Conservation (phyloP, 2,888 invertebrate genomes). For the Drepanosiphum platanoidis region DNA sequence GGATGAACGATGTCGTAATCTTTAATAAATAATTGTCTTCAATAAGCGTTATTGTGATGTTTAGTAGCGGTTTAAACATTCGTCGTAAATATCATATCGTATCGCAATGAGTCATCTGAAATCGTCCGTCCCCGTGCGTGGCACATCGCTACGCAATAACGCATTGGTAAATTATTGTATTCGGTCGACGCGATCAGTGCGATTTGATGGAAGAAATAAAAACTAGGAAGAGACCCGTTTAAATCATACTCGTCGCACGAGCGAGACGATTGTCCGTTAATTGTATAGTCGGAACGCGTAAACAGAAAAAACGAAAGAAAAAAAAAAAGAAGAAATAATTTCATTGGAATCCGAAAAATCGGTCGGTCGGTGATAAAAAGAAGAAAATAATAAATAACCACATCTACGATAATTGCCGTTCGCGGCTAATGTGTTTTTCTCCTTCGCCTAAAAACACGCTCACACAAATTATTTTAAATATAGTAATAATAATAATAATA, state of each 20-base stretch:
- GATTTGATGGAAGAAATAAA: background rate
- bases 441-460: background rate
- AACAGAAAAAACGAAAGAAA: too few relatives aligned
- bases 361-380: background rate
- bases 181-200: background rate
- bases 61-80: background rate
- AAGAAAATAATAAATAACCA: background rate
- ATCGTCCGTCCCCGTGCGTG: background rate
- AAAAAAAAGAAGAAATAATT: background rate
- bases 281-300: background rate
- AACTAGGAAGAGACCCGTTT: background rate
- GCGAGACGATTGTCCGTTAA: too few relatives aligned
- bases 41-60: conserved; percentile 2
- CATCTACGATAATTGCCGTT: background rate
- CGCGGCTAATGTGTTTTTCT: background rate
- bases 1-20: background rate
- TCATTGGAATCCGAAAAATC: background rate
- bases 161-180: background rate
- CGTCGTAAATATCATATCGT: conserved; percentile 2
- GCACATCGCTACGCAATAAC: background rate
- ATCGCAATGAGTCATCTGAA: conserved; percentile 12
- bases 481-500: background rate
- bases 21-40: conserved; percentile 11
- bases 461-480: background rate
- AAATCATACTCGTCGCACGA: too few relatives aligned